Conservation (phyloP, 30 jellyfish, hydroid and myxozoan species). For the Mastigias papua region DNA sequence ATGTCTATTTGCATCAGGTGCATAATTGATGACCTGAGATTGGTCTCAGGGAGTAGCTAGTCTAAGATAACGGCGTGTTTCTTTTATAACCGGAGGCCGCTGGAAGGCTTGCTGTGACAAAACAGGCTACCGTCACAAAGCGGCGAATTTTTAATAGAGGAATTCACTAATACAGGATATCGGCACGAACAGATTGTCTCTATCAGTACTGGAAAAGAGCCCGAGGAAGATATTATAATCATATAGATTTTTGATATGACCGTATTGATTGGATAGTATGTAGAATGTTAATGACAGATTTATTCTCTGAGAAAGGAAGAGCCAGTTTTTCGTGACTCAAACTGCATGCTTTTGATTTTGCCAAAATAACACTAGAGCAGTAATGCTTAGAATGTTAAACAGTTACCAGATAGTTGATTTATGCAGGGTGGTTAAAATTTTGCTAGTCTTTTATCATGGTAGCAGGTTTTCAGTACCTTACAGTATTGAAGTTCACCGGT, state of each 20-base stretch:
- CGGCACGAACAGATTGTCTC: background rate
- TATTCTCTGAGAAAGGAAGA: too few relatives aligned
- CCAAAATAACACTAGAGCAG: too few relatives aligned
- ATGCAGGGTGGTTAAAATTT: too few relatives aligned
- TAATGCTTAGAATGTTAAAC: too few relatives aligned
- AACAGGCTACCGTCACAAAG: constrained; percentile 31
- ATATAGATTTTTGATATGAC: background rate
- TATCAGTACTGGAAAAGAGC: background rate
- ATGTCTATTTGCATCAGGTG: background rate
- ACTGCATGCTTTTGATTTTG: too few relatives aligned
- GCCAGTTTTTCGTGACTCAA: too few relatives aligned
- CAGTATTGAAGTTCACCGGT: too few relatives aligned
- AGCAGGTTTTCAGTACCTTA: too few relatives aligned
- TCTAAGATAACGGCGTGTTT: constrained; percentile 50
- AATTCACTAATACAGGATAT: background rate
- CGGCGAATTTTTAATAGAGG: constrained; percentile 11
- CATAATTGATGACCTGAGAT: constrained; percentile 23
- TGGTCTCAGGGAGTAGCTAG: background rate
- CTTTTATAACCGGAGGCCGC: constrained; percentile 43
- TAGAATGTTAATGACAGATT: background rate
- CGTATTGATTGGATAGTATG: background rate
- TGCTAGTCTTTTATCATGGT: too few relatives aligned
- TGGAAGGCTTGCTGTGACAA: constrained; percentile 28
- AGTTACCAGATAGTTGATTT: too few relatives aligned
- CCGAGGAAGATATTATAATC: background rate